These are phyloP conservation scores for Crotalus horridus DNA, from an alignment of 2,113 vertebrate genomes.

Conservation along the genomic window DNA sequence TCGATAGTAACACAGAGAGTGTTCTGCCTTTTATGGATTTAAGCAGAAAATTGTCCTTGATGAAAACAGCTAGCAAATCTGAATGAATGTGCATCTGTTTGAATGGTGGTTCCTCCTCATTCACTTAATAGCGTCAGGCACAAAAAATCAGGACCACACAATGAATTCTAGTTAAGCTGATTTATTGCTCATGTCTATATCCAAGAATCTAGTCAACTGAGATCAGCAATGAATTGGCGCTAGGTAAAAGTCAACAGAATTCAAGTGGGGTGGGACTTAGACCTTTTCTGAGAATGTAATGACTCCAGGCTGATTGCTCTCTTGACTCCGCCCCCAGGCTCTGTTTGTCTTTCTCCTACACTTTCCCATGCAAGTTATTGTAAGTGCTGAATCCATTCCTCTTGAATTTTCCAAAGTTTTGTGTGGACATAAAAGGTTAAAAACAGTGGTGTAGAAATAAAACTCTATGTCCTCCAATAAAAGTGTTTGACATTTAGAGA, in stretches of 20 bases:
- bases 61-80: neutral
- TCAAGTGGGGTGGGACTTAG: neutral
- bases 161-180: neutral
- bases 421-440: neutral
- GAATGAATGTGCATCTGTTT: neutral
- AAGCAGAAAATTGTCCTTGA: neutral
- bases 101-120: neutral
- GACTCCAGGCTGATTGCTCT: neutral
- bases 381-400: neutral
- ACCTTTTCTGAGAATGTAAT: neutral
- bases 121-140: neutral
- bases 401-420: neutral
- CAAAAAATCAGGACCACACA: neutral
- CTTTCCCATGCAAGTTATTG: neutral
- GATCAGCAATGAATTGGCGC: neutral
- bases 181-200: neutral
- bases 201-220: neutral
- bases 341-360: neutral
- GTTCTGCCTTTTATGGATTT: neutral
- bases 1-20: neutral
- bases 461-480: neutral
- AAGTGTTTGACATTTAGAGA: neutral
- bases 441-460: neutral
- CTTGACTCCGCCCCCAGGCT: neutral
- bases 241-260: neutral